These are phyloP conservation scores for Adelognathus sp. DNA, from an alignment of 2,888 invertebrate species.

Conservation along the genomic window DNA sequence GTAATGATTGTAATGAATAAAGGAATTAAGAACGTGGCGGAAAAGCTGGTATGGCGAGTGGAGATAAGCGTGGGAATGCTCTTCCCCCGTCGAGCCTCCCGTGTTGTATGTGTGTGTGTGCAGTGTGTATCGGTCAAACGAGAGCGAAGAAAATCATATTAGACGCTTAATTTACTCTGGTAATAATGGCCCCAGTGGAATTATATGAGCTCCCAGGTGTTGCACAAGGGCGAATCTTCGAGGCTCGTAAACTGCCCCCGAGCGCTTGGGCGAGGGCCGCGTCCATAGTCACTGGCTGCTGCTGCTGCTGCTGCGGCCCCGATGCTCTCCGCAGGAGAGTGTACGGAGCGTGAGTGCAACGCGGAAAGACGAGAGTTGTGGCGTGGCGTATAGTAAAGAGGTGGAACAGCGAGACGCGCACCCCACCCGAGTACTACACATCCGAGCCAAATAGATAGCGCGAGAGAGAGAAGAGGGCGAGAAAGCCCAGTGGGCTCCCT, in stretches of 20 bases:
- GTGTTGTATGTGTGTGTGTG: background rate
- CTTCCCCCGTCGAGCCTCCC: background rate
- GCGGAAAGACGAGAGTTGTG: no score
- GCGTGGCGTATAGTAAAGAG: no score
- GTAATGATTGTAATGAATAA: constrained; percentile 23
- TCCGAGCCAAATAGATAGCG: background rate
- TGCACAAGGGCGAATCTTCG: constrained; percentile 74
- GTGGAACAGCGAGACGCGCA: background rate
- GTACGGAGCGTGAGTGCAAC: no score
- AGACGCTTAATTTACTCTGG: constrained; percentile 74
- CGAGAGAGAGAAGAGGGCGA: constrained; percentile 24
- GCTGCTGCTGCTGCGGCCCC: no score
- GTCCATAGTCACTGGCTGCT: no score
- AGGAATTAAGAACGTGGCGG: constrained; percentile 21
- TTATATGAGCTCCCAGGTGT: constrained; percentile 77
- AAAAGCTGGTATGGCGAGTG: constrained; percentile 30
- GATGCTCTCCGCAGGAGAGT: no score
- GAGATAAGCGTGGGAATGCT: constrained; percentile 47
- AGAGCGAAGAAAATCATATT: constrained; percentile 68
- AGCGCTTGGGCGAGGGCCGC: no score
- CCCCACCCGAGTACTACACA: background rate
- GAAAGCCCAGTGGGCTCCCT: constrained; percentile 47
- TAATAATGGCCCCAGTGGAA: constrained; percentile 71
- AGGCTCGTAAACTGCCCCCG: constrained; percentile 74
- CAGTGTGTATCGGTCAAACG: constrained; percentile 49